Conservation (phyloP, 2,113 vertebrate species). For the Felis catus region DNA sequence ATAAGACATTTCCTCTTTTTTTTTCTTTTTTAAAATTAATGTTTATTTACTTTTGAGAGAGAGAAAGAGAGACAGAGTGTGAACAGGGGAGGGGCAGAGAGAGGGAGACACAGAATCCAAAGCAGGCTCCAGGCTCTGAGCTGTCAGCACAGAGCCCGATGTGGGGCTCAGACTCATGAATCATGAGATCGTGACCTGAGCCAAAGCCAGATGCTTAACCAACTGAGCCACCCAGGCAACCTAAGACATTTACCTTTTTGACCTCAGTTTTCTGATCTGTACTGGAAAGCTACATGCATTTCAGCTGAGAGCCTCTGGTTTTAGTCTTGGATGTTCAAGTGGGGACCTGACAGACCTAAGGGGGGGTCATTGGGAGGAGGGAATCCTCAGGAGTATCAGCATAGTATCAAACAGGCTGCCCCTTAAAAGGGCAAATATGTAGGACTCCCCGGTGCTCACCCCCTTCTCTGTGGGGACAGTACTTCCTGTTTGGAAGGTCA, state of each 20-base stretch:
- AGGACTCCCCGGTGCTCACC: constrained; percentile 37
- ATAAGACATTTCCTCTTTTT: neutral
- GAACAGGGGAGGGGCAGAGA: too few relatives aligned
- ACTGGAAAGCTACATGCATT: neutral
- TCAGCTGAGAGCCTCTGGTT: neutral
- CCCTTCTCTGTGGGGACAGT: constrained; percentile 72
- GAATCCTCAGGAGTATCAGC: constrained; percentile 28
- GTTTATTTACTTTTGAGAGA: too few relatives aligned
- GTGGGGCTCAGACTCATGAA: too few relatives aligned
- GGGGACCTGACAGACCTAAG: too few relatives aligned
- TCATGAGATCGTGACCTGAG: too few relatives aligned
- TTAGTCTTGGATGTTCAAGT: neutral
- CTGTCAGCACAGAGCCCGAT: too few relatives aligned
- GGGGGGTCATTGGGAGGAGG: neutral
- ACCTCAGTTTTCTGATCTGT: neutral
- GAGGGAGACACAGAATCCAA: too few relatives aligned
- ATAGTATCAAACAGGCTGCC: constrained; percentile 65
- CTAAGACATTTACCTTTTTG: neutral
- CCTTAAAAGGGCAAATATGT: constrained; percentile 84
- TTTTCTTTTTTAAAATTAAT: too few relatives aligned
- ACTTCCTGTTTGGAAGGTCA: constrained; percentile 77
- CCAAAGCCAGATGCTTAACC: too few relatives aligned
- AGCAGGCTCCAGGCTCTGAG: too few relatives aligned
- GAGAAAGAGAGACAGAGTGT: too few relatives aligned
- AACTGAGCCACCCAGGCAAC: too few relatives aligned